Evolutionary conservation across 2,888 invertebrate genomes (phyloP).

Genomic region (Bruchidius siliquastri): DNA sequence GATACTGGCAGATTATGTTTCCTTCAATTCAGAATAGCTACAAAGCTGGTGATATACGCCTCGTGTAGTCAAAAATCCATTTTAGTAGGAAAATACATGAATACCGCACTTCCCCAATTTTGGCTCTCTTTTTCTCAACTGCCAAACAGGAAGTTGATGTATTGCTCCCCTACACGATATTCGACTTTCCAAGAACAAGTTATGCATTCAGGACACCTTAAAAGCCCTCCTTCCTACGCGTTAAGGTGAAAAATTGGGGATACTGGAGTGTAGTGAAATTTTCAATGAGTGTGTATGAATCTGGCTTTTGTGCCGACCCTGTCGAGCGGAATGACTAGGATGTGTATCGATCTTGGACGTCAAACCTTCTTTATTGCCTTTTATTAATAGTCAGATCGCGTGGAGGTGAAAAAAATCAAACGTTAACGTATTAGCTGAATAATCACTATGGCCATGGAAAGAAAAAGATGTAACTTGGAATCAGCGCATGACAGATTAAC

Average conservation of each 20-base stretch:
- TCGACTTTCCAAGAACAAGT: background rate
- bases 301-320: too few relatives aligned
- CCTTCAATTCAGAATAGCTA: too few relatives aligned
- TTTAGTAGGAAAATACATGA: background rate
- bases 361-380: conserved; percentile 5
- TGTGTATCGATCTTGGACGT: conserved; percentile 2
- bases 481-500: too few relatives aligned
- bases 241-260: too few relatives aligned
- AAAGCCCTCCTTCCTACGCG: background rate
- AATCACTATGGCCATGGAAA: background rate
- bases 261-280: background rate
- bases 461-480: too few relatives aligned
- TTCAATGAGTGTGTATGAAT: background rate
- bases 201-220: background rate
- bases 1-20: too few relatives aligned
- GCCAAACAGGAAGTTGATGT: background rate
- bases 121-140: background rate
- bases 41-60: too few relatives aligned
- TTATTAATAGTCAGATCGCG: conserved; percentile 1
- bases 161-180: background rate
- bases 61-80: too few relatives aligned
- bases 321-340: background rate
- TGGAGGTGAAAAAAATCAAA: background rate
- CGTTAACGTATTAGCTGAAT: background rate
- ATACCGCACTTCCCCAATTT: background rate